These are phyloP conservation scores for Megaleporinus macrocephalus DNA, from an alignment of 2,113 vertebrate genomes.

Conservation along the genomic window DNA sequence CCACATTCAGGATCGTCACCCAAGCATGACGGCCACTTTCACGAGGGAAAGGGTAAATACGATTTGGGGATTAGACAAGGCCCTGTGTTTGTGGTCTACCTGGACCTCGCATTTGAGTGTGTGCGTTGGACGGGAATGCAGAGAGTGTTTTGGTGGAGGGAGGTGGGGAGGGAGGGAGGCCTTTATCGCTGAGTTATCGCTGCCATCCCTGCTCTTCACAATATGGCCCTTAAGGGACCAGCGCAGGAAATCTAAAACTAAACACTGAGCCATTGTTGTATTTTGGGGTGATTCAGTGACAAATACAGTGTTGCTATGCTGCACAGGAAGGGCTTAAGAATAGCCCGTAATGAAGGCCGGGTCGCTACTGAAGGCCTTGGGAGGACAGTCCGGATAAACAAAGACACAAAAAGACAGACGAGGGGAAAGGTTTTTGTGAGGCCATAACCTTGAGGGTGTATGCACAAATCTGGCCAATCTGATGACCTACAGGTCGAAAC, in stretches of 20 bases:
- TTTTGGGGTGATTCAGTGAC: constrained; percentile 48
- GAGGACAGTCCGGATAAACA: constrained; percentile 49
- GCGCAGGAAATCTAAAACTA: constrained; percentile 50
- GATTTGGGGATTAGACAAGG: constrained; percentile 14
- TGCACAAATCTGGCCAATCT: neutral
- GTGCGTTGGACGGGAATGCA: neutral
- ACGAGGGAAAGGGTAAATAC: neutral
- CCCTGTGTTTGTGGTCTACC: neutral
- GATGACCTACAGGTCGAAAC: neutral
- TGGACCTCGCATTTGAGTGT: neutral
- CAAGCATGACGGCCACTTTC: constrained; percentile 10
- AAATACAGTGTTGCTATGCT: constrained; percentile 27
- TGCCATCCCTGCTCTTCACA: constrained; percentile 26
- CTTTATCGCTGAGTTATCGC: constrained; percentile 23
- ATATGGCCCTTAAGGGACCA: constrained; percentile 30
- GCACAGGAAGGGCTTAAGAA: constrained; percentile 49
- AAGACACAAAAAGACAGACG: constrained; percentile 40
- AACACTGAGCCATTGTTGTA: constrained; percentile 32
- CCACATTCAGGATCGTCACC: constrained; percentile 7
- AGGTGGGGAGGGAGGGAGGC: neutral
- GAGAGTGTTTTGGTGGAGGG: constrained; percentile 5
- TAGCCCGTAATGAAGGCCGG: constrained; percentile 31
- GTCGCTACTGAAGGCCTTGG: constrained; percentile 38
- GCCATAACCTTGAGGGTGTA: constrained; percentile 14
- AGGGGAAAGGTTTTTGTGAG: constrained; percentile 26